Evolutionary conservation across 2,797 vertebrate species (phyloP).

Genomic region (Tragopan temminckii): DNA sequence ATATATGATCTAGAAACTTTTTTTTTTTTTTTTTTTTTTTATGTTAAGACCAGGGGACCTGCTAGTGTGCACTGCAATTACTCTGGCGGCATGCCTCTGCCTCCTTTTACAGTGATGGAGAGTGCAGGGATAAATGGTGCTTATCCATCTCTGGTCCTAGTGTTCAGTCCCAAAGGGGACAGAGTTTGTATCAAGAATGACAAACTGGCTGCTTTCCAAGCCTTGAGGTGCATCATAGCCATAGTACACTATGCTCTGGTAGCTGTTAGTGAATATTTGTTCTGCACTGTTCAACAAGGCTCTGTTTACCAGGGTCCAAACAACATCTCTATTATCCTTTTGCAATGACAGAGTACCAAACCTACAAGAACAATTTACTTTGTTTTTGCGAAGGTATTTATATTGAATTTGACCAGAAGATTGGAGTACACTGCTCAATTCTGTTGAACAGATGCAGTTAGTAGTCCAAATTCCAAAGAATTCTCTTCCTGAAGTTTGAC

Average conservation of each 20-base stretch:
- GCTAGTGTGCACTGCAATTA: not conserved
- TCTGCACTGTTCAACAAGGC: not conserved
- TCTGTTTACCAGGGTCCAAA: not conserved
- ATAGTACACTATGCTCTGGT: not conserved
- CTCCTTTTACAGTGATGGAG: not conserved
- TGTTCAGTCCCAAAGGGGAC: not conserved
- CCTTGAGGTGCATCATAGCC: fast-evolving
- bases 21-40: not conserved
- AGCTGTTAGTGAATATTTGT: not conserved
- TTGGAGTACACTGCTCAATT: not conserved
- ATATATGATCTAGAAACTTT: not conserved
- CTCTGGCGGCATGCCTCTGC: not conserved
- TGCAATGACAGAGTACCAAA: not conserved
- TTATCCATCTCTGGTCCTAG: not conserved
- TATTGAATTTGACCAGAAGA: not conserved
- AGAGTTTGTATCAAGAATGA: not conserved
- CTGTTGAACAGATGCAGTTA: not conserved
- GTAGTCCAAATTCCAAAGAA: not conserved
- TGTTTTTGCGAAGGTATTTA: not conserved
- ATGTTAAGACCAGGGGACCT: not conserved
- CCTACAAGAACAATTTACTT: not conserved
- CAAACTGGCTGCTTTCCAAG: not conserved
- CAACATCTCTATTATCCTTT: not conserved
- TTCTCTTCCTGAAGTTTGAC: not conserved
- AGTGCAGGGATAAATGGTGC: not conserved